These are phyloP conservation scores for Brachyptera risi DNA, from an alignment of 2,888 invertebrate species.

Conservation along the genomic window DNA sequence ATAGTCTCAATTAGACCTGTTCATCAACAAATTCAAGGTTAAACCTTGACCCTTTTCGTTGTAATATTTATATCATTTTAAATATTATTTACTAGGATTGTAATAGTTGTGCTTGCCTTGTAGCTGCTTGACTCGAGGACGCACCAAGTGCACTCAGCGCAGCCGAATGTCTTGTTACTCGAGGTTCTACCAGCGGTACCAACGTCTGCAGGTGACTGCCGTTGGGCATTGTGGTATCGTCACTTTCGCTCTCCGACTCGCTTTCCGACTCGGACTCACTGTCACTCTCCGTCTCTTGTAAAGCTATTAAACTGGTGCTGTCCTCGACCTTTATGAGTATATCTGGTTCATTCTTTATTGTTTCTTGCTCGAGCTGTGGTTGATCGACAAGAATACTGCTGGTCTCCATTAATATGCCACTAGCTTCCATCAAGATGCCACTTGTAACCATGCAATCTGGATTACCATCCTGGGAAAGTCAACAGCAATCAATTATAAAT, in stretches of 20 bases:
- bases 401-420: conserved; percentile 5
- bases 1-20: too few relatives aligned
- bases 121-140: conserved; percentile 18
- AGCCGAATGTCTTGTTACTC: neutral
- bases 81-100: too few relatives aligned
- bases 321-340: conserved; percentile 31
- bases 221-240: conserved; percentile 19
- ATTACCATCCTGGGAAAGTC: neutral
- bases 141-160: neutral
- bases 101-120: neutral
- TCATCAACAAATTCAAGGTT: too few relatives aligned
- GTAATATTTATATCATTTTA: too few relatives aligned
- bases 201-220: neutral
- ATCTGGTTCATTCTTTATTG: conserved; percentile 30
- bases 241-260: conserved; percentile 38
- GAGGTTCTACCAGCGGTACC: neutral
- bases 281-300: conserved; percentile 24
- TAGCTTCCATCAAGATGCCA: neutral
- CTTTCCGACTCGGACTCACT: conserved; percentile 38
- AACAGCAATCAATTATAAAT: too few relatives aligned
- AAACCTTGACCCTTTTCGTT: too few relatives aligned
- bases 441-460: conserved; percentile 3
- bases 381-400: conserved; percentile 2
- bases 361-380: neutral
- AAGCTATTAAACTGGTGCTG: neutral